These are phyloP conservation scores for Microcaecilia unicolor DNA, from an alignment of 2,797 vertebrate species.

Conservation along the genomic window DNA sequence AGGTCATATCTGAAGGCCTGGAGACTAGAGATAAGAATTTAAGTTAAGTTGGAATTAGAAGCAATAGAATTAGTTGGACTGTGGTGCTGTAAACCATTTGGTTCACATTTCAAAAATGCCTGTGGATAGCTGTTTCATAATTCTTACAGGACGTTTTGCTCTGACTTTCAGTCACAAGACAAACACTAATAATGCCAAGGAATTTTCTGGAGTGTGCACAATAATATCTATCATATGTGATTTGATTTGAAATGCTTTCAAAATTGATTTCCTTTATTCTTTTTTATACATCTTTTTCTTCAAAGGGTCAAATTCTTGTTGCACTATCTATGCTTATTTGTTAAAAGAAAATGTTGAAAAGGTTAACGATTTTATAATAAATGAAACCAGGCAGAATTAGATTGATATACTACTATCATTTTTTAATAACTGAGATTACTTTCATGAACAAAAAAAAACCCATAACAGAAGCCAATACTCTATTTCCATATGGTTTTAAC, in stretches of 20 bases:
- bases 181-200: constrained; percentile 15
- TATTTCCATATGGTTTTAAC: no score
- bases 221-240: not conserved
- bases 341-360: constrained; percentile 23
- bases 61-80: constrained; percentile 43
- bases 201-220: not conserved
- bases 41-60: constrained; percentile 47
- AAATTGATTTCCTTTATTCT: not conserved
- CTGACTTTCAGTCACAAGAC: not conserved
- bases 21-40: constrained; percentile 52
- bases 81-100: constrained; percentile 37
- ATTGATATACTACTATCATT: no score
- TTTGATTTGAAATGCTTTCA: rapidly evolving
- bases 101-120: constrained; percentile 36
- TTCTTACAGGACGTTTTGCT: constrained; percentile 25
- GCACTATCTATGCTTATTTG: no score
- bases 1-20: constrained; percentile 49
- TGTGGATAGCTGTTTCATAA: constrained; percentile 33
- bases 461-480: no score
- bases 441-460: no score
- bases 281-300: no score
- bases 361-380: constrained; percentile 21
- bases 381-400: not conserved
- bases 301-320: no score
- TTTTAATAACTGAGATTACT: no score